Evolutionary conservation across 1,140 invertebrate species (phyloP).

Genomic region (Calosoma granatense): DNA sequence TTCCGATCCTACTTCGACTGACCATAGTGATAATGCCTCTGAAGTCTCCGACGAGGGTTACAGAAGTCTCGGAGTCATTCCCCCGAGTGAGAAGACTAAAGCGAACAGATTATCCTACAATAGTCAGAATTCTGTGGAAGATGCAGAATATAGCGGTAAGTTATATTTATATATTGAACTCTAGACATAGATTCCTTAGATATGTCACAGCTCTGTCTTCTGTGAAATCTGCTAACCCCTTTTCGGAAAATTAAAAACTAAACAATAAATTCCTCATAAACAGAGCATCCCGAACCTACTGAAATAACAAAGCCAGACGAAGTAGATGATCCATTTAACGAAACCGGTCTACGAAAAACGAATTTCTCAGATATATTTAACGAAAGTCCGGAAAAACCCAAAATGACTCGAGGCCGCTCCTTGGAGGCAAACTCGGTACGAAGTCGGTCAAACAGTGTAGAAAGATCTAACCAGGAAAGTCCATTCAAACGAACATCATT

Average conservation of each 20-base stretch:
- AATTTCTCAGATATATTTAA: constrained; percentile 38
- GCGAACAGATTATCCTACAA: constrained; percentile 50
- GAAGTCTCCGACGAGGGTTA: constrained; percentile 83
- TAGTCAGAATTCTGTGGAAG: constrained; percentile 54
- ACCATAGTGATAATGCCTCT: constrained; percentile 70
- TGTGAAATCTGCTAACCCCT: not conserved
- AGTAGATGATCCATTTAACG: constrained; percentile 51
- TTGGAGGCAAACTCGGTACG: constrained; percentile 18
- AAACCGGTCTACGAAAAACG: constrained; percentile 55
- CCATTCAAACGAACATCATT: constrained; percentile 26
- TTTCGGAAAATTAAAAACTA: not conserved
- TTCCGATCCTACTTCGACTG: constrained; percentile 28
- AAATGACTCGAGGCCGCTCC: constrained; percentile 15
- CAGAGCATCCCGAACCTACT: constrained; percentile 17
- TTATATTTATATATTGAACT: constrained; percentile 11
- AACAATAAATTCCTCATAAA: no score
- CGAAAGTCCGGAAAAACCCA: not conserved
- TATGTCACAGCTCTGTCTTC: not conserved
- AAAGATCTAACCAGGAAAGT: constrained; percentile 33
- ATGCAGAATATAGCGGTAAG: constrained; percentile 56
- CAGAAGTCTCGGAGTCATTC: constrained; percentile 62
- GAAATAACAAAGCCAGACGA: constrained; percentile 24
- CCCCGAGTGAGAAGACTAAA: constrained; percentile 36
- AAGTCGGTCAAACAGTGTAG: constrained; percentile 22
- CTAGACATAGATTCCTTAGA: not conserved